Base-by-base conservation (phyloP, 2,888 invertebrate species). In the Stenotaenia linearis region DNA sequence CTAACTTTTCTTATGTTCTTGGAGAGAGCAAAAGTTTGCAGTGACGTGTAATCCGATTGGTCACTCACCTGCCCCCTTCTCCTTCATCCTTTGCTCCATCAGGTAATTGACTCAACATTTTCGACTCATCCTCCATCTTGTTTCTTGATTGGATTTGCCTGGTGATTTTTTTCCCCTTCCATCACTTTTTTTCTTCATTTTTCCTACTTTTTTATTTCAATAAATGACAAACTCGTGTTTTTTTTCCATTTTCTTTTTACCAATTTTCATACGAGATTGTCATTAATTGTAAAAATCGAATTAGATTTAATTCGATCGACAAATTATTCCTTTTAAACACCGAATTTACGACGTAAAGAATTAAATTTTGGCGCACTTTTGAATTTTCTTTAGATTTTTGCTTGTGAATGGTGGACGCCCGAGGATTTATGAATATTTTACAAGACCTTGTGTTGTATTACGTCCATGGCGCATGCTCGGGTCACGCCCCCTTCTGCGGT, bases 41-140 rank as follows among this genome's bases (percentile, higher is more conserved):
- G 69, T 23, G 25, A 69, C 69, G 25, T 69, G 69, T 69, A 69
- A 69, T 69, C 69, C 25, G 69, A 69, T 69, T 69, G 69, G 69
- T 23, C 69, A 69, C 69, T 69, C 69, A 69, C 69, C 69, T 69
- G 69, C 69, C 69, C 69, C n/a, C 69, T 69, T 69, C 69, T 69
- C n/a, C 69, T 69, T 69, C 69, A 69, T 69, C 69, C 45, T 69
- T 69, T 69, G 69, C 69, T 69, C 69, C 69, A 69, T 69, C 69
- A 69, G 69, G 69, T 69, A 69, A 69, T 69, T 69, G 69, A 69
- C 69, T 69, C 69, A 69, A 69, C 69, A 25, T 69, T 28, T 28
- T 69, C 25, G 69, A 69, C 69, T 69, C 69, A 25, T 69, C 69
- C 69, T 69, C 69, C 28, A 69, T 69, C 69, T 69, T 69, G 69